phyloP scores from a whole-genome alignment of 2,113 vertebrate genomes.

The Notechis scutatus region DNA sequence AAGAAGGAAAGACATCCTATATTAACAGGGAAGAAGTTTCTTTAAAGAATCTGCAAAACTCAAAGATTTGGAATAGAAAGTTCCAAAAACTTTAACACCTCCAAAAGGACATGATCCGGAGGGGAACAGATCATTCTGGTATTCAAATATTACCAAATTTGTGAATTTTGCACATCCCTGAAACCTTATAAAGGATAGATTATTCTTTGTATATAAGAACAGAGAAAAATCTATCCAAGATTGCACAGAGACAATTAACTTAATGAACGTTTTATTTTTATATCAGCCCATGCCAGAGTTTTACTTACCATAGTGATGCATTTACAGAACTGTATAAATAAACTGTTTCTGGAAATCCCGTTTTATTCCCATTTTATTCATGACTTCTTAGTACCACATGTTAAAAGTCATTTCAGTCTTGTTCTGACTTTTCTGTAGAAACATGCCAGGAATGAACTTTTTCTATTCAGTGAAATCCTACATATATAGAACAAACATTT shows the following conservation, averaged over 20 bases:
- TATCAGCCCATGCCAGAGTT: not conserved
- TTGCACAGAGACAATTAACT: slow-evolving; percentile 22
- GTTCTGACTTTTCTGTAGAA: not conserved
- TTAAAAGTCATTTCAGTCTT: slow-evolving; percentile 44
- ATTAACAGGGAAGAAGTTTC: slow-evolving; percentile 22
- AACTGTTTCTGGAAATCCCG: slow-evolving; percentile 27
- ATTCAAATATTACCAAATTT: not conserved
- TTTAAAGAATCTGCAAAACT: not conserved
- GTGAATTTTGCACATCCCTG: not conserved
- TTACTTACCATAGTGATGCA: slow-evolving; percentile 39
- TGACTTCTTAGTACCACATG: slow-evolving; percentile 43
- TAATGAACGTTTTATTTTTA: not conserved
- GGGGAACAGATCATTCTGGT: not conserved
- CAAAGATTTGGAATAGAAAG: not conserved
- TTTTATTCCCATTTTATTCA: not conserved
- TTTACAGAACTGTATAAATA: slow-evolving; percentile 23
- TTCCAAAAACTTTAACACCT: not conserved
- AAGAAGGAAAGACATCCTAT: slow-evolving; percentile 25
- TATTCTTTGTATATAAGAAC: not conserved
- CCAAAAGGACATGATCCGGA: not conserved
- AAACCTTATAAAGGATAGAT: slow-evolving; percentile 33
- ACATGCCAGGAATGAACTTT: slow-evolving; percentile 33
- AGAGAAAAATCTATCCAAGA: not conserved
- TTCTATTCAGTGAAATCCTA: slow-evolving; percentile 48
- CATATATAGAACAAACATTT: slow-evolving; percentile 60